These are phyloP conservation scores for Conomelus anceps DNA, from an alignment of 2,888 invertebrate genomes.

Conservation along the genomic window DNA sequence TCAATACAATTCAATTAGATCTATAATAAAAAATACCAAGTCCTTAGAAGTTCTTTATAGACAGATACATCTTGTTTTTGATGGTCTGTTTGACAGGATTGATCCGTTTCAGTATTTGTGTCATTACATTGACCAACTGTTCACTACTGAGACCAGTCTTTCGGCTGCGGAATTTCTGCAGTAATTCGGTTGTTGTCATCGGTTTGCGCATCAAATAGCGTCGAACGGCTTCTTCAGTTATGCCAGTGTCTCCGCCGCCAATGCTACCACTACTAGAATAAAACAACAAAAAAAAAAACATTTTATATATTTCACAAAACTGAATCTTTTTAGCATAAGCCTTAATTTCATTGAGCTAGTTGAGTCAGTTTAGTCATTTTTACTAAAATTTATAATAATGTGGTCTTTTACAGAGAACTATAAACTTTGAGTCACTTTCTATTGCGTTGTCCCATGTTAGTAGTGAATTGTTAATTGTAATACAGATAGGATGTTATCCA, in stretches of 20 bases:
- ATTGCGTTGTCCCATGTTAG: no score
- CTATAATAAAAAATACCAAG: no score
- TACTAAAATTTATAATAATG: no score
- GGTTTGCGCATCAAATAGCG: constrained; percentile 93
- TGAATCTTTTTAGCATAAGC: no score
- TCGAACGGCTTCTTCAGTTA: constrained; percentile 90
- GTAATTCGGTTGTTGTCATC: constrained; percentile 92
- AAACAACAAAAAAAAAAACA: constrained; percentile 35
- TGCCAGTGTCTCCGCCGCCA: constrained; percentile 68
- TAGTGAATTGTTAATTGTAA: no score
- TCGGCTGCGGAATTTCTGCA: constrained; percentile 93
- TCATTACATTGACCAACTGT: constrained; percentile 87
- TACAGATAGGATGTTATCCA: no score
- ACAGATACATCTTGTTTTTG: constrained; percentile 91
- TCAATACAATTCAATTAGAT: background rate
- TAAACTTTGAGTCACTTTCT: no score
- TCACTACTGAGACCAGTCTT: constrained; percentile 85
- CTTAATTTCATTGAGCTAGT: no score
- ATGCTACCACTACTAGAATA: constrained; percentile 32
- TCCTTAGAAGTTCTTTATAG: constrained; percentile 54
- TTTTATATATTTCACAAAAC: background rate
- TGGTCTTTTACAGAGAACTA: no score
- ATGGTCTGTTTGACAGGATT: constrained; percentile 88
- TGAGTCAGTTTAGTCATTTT: no score
- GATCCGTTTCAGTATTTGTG: constrained; percentile 88